Evolutionary conservation across 2,113 vertebrate genomes (phyloP).

Genomic region (Ageneiosus marmoratus): DNA sequence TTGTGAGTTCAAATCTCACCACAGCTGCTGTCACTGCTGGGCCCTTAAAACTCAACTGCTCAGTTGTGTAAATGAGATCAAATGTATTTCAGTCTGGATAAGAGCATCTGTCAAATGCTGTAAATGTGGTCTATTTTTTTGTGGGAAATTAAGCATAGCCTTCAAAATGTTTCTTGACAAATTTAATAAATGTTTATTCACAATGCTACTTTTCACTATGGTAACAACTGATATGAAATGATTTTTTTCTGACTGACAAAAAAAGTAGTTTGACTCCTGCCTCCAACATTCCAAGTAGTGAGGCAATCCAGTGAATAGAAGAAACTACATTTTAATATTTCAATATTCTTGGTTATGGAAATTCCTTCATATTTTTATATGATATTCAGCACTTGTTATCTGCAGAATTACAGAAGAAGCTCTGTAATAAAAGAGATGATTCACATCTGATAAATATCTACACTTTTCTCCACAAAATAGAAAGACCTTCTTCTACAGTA

Average conservation of each 20-base stretch:
- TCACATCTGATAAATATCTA: neutral
- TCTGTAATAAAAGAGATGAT: neutral
- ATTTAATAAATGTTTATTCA: too few relatives aligned
- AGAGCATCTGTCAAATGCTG: too few relatives aligned
- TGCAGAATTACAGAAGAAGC: neutral
- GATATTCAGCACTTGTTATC: neutral
- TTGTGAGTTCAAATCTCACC: too few relatives aligned
- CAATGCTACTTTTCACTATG: neutral
- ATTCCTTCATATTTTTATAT: neutral
- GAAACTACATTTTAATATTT: neutral
- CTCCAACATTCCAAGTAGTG: neutral
- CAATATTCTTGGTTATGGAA: neutral
- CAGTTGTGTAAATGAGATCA: too few relatives aligned
- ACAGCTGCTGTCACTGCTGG: too few relatives aligned
- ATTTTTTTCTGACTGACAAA: too few relatives aligned
- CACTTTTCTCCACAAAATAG: conserved; percentile 16
- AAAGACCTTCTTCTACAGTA: neutral
- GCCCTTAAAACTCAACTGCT: too few relatives aligned
- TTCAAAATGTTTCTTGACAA: too few relatives aligned
- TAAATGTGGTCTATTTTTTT: too few relatives aligned
- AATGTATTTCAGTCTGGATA: too few relatives aligned
- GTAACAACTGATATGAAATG: too few relatives aligned
- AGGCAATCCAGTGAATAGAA: neutral
- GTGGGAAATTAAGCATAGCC: neutral
- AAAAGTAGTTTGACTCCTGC: neutral